Evolutionary conservation across 2,888 invertebrate species (phyloP), one percentile per base, ranked within the genome.

Genomic region (Hypomecis punctinalis): DNA sequence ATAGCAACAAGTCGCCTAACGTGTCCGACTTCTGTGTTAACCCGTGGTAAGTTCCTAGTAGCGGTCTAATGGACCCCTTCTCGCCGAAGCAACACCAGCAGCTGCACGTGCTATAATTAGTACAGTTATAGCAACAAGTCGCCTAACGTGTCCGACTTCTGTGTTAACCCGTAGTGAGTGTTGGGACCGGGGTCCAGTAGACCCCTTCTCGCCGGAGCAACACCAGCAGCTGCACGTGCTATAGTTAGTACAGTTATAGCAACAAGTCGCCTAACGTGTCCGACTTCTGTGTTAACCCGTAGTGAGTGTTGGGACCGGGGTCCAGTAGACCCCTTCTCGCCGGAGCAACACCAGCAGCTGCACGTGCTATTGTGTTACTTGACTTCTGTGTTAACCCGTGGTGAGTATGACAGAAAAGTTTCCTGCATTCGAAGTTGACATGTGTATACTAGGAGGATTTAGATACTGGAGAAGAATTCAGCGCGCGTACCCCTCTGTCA

Each of bases 311-410:
- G 23, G 23, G 23, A n/a, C n/a, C n/a, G 8, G 1, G 1, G 7
- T 5, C 81, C 82, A 0, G 70, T 78, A 1, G 98, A 98, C 84
- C 97, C 97, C 0, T 88, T 98, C 33, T 96, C 97, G 74, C 96
- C 97, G 0, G 94, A 94, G 68, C 96, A 96, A 84, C 98, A 98
- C 81, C 99, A 99, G 90, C 94, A 96, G 53, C 91, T 99, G 54
- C 96, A 97, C 6, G 96, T 99, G 40, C 92, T 99, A n/a, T n/a
- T 78, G 96, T 97, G 3, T 97, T 99, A 98, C 82, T 82, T 0
- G 96, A 96, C 63, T 98, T 97, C 82, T 98, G 98, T 84, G 97
- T 98, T 0, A 96, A 97, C 79, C 98, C 98, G 0, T 97, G 97
- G 97, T 96, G 80, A 90, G 94, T 57, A 98, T n/a, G n/a, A n/a